Conservation (phyloP, 1,140 invertebrate genomes). For the Harlomillsia oculata region DNA sequence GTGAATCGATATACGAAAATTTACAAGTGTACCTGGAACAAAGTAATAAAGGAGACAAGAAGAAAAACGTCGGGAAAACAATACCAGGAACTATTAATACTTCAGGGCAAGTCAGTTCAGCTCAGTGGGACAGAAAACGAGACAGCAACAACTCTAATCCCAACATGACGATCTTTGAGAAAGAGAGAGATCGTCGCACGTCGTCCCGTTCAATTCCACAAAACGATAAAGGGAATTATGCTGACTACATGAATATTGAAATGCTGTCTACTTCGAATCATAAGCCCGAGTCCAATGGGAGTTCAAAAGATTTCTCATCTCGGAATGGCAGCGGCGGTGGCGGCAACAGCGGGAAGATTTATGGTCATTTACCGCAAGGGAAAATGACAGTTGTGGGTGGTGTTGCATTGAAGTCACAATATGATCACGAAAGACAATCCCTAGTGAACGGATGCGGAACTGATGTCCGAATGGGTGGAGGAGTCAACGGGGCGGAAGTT, state of each 20-base stretch:
- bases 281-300: background rate
- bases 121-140: background rate
- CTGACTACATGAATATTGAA: constrained; percentile 26
- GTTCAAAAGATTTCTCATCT: constrained; percentile 1
- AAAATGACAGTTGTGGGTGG: no score
- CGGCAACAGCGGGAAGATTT: no score
- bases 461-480: no score
- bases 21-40: constrained; percentile 29
- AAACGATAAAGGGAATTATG: constrained; percentile 38
- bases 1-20: constrained; percentile 37
- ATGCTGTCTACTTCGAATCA: background rate
- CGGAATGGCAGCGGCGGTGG: no score
- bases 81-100: background rate
- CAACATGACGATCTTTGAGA: constrained; percentile 25
- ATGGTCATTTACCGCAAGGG: no score
- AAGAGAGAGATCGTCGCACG: constrained; percentile 34
- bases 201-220: constrained; percentile 39
- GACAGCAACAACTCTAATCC: background rate
- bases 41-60: background rate
- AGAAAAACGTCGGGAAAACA: background rate
- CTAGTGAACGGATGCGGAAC: no score
- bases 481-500: background rate
- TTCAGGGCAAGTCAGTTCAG: background rate
- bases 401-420: no score
- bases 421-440: no score